Conservation (phyloP, 2,888 invertebrate species). For the Bedellia somnulentella region DNA sequence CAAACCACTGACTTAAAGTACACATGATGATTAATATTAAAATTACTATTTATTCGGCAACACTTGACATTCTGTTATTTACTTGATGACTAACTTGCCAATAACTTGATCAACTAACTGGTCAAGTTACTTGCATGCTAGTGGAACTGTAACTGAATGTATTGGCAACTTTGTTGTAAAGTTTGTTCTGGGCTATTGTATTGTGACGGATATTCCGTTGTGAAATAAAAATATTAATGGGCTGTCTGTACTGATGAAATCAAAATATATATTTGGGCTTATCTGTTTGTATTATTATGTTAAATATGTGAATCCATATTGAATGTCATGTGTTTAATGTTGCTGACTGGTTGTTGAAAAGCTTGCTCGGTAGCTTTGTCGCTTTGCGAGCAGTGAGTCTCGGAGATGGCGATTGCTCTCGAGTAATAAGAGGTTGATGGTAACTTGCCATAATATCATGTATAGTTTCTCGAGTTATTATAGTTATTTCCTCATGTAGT, state of each 20-base stretch:
- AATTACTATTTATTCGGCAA: constrained; percentile 57
- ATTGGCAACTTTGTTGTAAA: constrained; percentile 36
- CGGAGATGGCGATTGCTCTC: too few relatives aligned
- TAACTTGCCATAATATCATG: too few relatives aligned
- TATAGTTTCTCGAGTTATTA: too few relatives aligned
- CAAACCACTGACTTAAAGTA: constrained; percentile 41
- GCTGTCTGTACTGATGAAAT: not conserved
- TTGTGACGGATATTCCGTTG: constrained; percentile 20
- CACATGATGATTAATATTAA: constrained; percentile 55
- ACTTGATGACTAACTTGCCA: not conserved
- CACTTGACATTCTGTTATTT: constrained; percentile 47
- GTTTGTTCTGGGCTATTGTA: constrained; percentile 48
- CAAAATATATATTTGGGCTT: constrained; percentile 6
- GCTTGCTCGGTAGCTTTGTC: too few relatives aligned
- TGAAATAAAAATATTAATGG: constrained; percentile 10
- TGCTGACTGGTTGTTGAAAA: too few relatives aligned
- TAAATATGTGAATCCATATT: too few relatives aligned
- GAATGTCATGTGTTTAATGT: constrained; percentile 50
- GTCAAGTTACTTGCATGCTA: constrained; percentile 2
- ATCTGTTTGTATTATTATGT: constrained; percentile 12
- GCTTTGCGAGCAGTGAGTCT: too few relatives aligned
- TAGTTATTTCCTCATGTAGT: constrained; percentile 15
- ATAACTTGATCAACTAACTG: not conserved
- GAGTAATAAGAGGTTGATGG: too few relatives aligned
- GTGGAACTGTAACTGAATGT: constrained; percentile 43